Evolutionary conservation across 2,888 invertebrate species (phyloP), one percentile per base, ranked within the genome.

Genomic region (Lypha dubia): DNA sequence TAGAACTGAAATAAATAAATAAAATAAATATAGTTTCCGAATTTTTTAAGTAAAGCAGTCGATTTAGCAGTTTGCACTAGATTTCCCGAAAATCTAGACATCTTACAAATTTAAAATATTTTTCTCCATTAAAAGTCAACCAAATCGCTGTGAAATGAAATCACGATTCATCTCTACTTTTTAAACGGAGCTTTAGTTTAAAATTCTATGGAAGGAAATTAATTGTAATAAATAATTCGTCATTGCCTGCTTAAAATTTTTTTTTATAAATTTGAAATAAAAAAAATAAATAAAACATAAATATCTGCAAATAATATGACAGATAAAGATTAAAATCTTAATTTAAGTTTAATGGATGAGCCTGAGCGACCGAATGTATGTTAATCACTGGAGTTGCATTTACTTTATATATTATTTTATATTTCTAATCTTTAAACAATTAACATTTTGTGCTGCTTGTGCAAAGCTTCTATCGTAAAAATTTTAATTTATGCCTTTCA

Each of bases 401-500:
- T 62, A 51, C 24, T 62, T 68, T 44, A 4, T 71, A 35, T 28
- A 20, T 51, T 49, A 35, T 70, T 63, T 41, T 22, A 44, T 58
- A 44, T 76, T 56, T 74, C 67, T 46, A 75, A 73, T 65, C 41
- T 62, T 71, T 62, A 58, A 58, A 60, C 67, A 67, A 71, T 60
- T 51, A 20, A 41, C 75, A 70, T 71, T 60, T 46, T 60, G n/a
- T n/a, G 5, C 51, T 68, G n/a, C 24, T 17, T 44, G 35, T 46
- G 20, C 28, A 51, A 62, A 56, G 56, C 32, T 77, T 63, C 71
- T 35, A 77, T 77, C 56, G 56, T 81, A 81, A 81, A 81, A 70
- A 38, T 58, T 84, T 77, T 74, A 77, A 81, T 81, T 84, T 84
- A 84, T 76, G 81, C 41, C 41, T 81, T 81, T 84, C 70, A 81